A percentile compares a stretch with the other conserved stretches of the same genome.
These are phyloP conservation scores for Nipponia nippon DNA, from an alignment of 2,113 vertebrate species.

Conservation along the genomic window DNA sequence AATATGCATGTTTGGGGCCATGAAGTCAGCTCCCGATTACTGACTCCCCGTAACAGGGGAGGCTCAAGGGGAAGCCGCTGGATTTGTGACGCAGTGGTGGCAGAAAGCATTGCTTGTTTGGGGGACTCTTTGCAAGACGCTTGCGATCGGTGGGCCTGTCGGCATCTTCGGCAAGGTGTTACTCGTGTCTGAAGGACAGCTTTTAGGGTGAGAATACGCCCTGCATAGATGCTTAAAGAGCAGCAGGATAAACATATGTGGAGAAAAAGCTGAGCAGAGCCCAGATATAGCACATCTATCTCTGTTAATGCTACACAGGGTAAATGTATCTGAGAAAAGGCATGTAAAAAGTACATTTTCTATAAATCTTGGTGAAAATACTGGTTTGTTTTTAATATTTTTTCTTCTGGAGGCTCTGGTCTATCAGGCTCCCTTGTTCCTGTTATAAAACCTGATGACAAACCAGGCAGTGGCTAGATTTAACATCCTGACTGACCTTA, in stretches of 20 bases:
- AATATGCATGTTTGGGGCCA: background rate
- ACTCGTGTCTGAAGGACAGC: background rate
- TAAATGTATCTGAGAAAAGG: background rate
- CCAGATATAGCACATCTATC: background rate
- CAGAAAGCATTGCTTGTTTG: background rate
- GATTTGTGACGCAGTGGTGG: background rate
- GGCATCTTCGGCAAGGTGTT: background rate
- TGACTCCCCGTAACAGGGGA: background rate
- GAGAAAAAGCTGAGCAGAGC: background rate
- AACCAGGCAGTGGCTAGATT: constrained; percentile 41
- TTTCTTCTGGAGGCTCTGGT: background rate
- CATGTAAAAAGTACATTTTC: background rate
- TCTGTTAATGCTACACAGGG: background rate
- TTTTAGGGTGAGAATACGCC: background rate
- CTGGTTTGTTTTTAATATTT: background rate
- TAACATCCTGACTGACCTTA: constrained; percentile 45
- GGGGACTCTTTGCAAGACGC: background rate
- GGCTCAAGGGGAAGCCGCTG: background rate
- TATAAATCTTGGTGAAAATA: constrained; percentile 8
- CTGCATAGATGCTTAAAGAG: background rate
- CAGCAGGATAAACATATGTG: background rate
- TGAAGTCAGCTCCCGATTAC: background rate
- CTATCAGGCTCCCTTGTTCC: background rate
- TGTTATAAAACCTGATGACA: constrained; percentile 49
- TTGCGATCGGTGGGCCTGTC: background rate